A percentile compares a stretch with the other conserved stretches of the same genome.
Evolutionary conservation across 2,113 vertebrate genomes (phyloP).

Genomic region (Myrmophylax atrothorax): DNA sequence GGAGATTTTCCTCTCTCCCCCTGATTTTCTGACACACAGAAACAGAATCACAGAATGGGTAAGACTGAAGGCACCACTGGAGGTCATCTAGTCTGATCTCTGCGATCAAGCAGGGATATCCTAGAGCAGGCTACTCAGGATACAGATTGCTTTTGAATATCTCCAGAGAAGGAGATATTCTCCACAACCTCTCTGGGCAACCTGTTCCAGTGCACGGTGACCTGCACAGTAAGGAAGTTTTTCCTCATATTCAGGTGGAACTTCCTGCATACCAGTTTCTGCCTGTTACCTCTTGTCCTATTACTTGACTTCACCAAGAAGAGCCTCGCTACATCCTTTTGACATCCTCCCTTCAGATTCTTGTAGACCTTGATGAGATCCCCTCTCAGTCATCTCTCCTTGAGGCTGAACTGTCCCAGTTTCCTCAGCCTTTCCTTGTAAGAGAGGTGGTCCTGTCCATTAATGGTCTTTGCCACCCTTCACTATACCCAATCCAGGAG

Average conservation of each 20-base stretch:
- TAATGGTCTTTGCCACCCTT: neutral
- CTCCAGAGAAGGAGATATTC: neutral
- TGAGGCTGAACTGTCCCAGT: neutral
- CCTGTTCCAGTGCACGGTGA: neutral
- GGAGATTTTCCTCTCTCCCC: accelerated
- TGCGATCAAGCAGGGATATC: neutral
- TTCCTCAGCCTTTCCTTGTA: neutral
- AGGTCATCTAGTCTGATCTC: neutral
- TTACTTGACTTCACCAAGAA: neutral
- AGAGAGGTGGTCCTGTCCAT: neutral
- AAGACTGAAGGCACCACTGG: neutral
- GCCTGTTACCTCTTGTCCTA: too few relatives aligned
- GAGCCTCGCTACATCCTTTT: neutral
- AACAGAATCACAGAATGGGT: neutral
- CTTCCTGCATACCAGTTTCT: neutral
- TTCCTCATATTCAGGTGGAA: neutral
- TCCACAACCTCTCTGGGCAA: neutral
- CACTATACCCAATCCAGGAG: neutral
- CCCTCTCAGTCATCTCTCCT: neutral
- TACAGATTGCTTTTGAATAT: neutral
- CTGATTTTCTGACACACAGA: neutral
- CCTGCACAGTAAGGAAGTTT: neutral
- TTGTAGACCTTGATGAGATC: too few relatives aligned
- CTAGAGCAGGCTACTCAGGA: neutral
- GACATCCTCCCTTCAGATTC: neutral